Evolutionary conservation across 1,140 invertebrate genomes (phyloP).

Genomic region (Drosophila parvula): DNA sequence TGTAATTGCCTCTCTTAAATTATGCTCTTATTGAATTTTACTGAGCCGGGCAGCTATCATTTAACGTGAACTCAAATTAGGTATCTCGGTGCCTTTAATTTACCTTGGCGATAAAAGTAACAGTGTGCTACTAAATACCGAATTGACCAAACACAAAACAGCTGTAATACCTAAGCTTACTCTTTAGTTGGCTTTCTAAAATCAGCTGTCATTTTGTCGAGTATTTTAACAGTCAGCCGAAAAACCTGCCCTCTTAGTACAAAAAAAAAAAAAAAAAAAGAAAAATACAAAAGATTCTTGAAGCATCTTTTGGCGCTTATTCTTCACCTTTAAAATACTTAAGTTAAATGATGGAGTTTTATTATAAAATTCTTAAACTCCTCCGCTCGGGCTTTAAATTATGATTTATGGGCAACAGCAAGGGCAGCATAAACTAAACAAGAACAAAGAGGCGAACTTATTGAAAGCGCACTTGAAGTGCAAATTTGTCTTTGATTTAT

Average conservation of each 20-base stretch:
- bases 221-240: too few relatives aligned
- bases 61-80: too few relatives aligned
- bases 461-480: constrained; percentile 75
- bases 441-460: constrained; percentile 53
- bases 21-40: neutral
- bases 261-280: too few relatives aligned
- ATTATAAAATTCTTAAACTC: constrained; percentile 15
- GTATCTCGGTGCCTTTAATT: too few relatives aligned
- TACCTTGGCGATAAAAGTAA: too few relatives aligned
- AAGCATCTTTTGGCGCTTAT: neutral
- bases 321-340: constrained; percentile 15
- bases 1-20: constrained; percentile 17
- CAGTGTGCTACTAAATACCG: too few relatives aligned
- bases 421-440: constrained; percentile 29
- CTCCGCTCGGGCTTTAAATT: constrained; percentile 50
- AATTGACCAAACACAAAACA: too few relatives aligned
- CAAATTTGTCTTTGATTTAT: constrained; percentile 77
- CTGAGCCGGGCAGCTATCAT: too few relatives aligned
- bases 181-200: too few relatives aligned
- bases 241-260: neutral
- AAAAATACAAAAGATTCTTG: too few relatives aligned
- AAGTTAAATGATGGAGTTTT: constrained; percentile 49
- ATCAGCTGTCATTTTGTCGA: too few relatives aligned
- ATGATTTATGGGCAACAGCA: constrained; percentile 58
- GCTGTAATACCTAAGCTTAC: too few relatives aligned